Evolutionary conservation across 2,888 invertebrate species (phyloP), one percentile per base, ranked within the genome.

Genomic region (Drosophila fungiperda): DNA sequence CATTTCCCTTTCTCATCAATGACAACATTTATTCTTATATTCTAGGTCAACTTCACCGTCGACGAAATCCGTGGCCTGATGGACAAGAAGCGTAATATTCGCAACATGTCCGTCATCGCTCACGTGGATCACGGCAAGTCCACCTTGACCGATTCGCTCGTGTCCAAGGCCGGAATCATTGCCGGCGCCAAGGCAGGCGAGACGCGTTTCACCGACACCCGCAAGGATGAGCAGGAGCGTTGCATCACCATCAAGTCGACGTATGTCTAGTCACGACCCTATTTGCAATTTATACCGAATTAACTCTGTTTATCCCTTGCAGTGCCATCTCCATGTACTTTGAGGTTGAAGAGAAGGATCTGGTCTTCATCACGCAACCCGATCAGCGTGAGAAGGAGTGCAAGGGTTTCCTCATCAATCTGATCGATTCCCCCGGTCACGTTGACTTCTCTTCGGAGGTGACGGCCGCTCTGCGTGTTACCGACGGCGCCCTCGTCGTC

Each of bases 241-340:
- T 99, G 99, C 94, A 99, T 99, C 94, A 99, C 99, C 94, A 99
- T 99, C 94, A 99, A 99, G 94, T 99, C 99, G 68, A 99, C 99
- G 87, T 87, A 83, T 87, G 89, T 1, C 17, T 1, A 20, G 7
- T n/a, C 53, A 33, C 60, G 15, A 29, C 20, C 35, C 1, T 45
- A 33, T n/a, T 2, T 9, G 0, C 15, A 49, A 42, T 26, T 12
- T 3, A 15, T 35, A n/a, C n/a, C 42, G 40, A 6, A 32, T 12
- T 40, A 45, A 45, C 23, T 17, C 3, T 36, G 3, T 38, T 29
- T 36, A 6, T n/a, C 7, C 9, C 2, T n/a, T 8, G 99, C 93
- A 99, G 98, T 91, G 99, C 99, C 92, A 99, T 99, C 93, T 99
- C 99, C 90, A 98, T 99, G 98, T 99, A 95, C 96, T 99, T 99